A percentile compares a stretch with the other conserved stretches of the same genome.
These are phyloP conservation scores for Menidia menidia DNA, from an alignment of 2,797 vertebrate genomes.

Conservation along the genomic window DNA sequence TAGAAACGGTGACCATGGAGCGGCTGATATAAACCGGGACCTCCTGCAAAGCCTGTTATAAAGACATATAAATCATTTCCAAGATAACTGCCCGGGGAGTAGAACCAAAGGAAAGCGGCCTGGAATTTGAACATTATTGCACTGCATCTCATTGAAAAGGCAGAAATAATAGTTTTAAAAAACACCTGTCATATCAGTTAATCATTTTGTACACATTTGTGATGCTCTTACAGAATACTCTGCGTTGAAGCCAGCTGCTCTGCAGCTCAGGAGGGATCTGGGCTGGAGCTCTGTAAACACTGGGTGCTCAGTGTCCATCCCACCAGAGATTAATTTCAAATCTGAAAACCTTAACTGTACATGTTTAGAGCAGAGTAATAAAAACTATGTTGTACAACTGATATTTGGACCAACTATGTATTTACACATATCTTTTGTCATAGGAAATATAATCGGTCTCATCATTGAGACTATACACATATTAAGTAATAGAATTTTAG, in stretches of 20 bases:
- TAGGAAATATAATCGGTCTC: constrained; percentile 5
- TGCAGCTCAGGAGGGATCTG: constrained; percentile 31
- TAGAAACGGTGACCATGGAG: not conserved
- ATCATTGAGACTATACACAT: constrained; percentile 3
- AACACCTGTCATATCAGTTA: not conserved
- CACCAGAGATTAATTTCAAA: not conserved
- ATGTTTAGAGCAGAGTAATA: constrained; percentile 20
- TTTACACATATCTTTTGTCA: constrained; percentile 37
- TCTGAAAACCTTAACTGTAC: constrained; percentile 6
- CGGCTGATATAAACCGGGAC: not conserved
- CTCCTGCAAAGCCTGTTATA: constrained; percentile 17
- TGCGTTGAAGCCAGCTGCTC: constrained; percentile 36
- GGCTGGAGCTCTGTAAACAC: constrained; percentile 31
- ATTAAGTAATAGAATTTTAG: constrained; percentile 6
- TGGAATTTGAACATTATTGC: constrained; percentile 47
- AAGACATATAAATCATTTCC: constrained; percentile 4
- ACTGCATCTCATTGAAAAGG: constrained; percentile 32
- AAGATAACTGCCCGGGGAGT: constrained; percentile 2
- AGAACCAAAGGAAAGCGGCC: constrained; percentile 25
- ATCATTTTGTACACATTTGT: too few species aligned
- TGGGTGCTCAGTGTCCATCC: not conserved
- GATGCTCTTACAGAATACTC: constrained; percentile 7
- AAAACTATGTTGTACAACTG: constrained; percentile 6
- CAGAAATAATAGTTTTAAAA: constrained; percentile 11
- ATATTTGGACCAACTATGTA: constrained; percentile 35